Evolutionary conservation across 2,113 vertebrate genomes (phyloP), one percentile per base, ranked within the genome.

Genomic region (Rhinoderma darwinii): DNA sequence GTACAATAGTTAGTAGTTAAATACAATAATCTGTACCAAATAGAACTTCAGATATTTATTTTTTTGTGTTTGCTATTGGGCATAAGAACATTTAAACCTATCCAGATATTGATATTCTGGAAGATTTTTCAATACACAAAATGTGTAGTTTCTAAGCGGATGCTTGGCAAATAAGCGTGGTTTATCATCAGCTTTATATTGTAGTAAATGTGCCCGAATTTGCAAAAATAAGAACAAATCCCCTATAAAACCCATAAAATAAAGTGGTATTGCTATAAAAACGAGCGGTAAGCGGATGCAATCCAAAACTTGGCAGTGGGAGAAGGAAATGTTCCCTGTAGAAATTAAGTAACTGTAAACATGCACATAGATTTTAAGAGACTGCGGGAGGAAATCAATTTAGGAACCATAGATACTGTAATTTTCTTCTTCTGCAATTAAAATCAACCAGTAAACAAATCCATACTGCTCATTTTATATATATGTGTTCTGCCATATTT

Each of bases 361-460:
- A 63, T 39, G 30, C 32, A 37, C 54, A 61, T 39, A 54, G 77
- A 61, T 63, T 81, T 81, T n/a, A 81, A n/a, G 54, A 81, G 39
- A 63, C 25, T 25, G 76, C 22, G 50, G 50, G 50, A 37, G 77
- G 51, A 59, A 51, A 56, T 39, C 11, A 25, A 80, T 80, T 39
- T 59, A 39, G 51, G 32, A 79, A 80, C 20, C 51, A 59, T 37
- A 5, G 32, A 80, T 59, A 56, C 22, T 59, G 77, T 59, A 59
- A 81, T 81, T 81, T 43, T 59, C 17, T 80, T 80, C 14, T 61
- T 63, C 37, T 81, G 77, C 54, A 63, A 81, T 63, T 81, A 81
- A 63, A 61, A 81, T 43, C 22, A 63, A 63, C 54, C 78, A 63
- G 78, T 59, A 61, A 81, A 81, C 78, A 63, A 63, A 63, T 41